Percentiles rank a stretch among this genome's conserved stretches.
These are phyloP conservation scores for Coleophora flavipennella DNA, from an alignment of 2,888 invertebrate species.

Conservation along the genomic window DNA sequence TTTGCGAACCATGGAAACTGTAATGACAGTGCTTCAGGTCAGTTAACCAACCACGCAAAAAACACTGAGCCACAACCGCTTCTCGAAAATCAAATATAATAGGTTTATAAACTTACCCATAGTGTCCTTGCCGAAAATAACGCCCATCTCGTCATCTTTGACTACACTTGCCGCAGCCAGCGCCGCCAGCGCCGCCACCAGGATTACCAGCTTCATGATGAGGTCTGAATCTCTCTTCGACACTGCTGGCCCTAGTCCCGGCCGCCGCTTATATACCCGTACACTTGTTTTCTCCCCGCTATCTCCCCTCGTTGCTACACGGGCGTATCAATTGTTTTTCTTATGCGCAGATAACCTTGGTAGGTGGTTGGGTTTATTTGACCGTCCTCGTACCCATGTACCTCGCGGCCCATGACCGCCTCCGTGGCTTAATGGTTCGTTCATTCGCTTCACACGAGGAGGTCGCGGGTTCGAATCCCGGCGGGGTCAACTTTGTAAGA, in stretches of 20 bases:
- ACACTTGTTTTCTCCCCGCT: neutral
- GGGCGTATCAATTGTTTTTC: neutral
- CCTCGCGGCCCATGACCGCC: too few relatives aligned
- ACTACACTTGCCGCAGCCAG: constrained; percentile 39
- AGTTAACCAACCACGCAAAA: too few relatives aligned
- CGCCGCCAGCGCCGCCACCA: constrained; percentile 38
- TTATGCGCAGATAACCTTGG: neutral
- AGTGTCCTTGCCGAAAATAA: constrained; percentile 42
- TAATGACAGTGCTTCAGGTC: too few relatives aligned
- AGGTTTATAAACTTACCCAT: constrained; percentile 33
- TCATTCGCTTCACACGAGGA: too few relatives aligned
- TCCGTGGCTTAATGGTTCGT: too few relatives aligned
- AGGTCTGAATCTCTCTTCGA: constrained; percentile 10
- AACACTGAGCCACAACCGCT: too few relatives aligned
- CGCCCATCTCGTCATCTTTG: constrained; percentile 32
- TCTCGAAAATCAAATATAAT: too few relatives aligned
- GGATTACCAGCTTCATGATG: constrained; percentile 39
- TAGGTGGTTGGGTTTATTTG: neutral
- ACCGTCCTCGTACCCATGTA: neutral
- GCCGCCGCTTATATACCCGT: constrained; percentile 37
- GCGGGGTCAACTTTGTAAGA: too few relatives aligned
- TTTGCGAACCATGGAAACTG: too few relatives aligned
- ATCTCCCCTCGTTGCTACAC: neutral
- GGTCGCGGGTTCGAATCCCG: too few relatives aligned
- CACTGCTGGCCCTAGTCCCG: constrained; percentile 20